Percentiles rank a stretch among this genome's conserved stretches.
These are phyloP conservation scores for Cromileptes altivelis DNA, from an alignment of 2,113 vertebrate genomes.

Conservation along the genomic window DNA sequence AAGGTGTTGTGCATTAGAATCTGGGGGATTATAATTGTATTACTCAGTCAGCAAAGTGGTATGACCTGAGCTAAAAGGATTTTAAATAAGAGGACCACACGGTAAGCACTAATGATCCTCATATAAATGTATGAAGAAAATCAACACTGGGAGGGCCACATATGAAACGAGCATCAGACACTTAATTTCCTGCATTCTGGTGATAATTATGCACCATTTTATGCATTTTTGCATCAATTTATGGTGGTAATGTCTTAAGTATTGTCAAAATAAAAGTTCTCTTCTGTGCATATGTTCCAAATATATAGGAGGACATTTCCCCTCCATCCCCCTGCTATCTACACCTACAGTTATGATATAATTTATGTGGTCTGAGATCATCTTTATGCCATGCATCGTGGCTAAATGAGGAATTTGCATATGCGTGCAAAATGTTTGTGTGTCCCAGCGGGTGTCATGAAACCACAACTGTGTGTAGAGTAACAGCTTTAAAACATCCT, in stretches of 20 bases:
- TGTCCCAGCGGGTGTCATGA: slow-evolving; percentile 1
- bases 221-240: no score
- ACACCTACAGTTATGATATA: neutral
- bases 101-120: slow-evolving; percentile 2
- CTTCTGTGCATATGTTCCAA: no score
- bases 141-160: no score
- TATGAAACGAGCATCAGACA: no score
- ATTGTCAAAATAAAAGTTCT: no score
- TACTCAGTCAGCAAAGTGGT: slow-evolving; percentile 5
- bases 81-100: slow-evolving; percentile 26
- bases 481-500: slow-evolving; percentile 45
- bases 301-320: no score
- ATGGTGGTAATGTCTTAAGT: no score
- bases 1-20: neutral
- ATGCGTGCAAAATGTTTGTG: slow-evolving; percentile 46
- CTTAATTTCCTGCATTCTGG: no score
- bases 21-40: slow-evolving; percentile 12
- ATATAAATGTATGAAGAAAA: neutral
- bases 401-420: slow-evolving; percentile 48
- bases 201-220: no score
- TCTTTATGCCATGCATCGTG: slow-evolving; percentile 31
- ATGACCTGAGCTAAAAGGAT: slow-evolving; percentile 26
- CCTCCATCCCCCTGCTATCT: no score
- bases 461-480: slow-evolving; percentile 49
- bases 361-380: slow-evolving; percentile 55